phyloP scores from a whole-genome alignment of 2,888 invertebrate species.

The Drosophila conformis region DNA sequence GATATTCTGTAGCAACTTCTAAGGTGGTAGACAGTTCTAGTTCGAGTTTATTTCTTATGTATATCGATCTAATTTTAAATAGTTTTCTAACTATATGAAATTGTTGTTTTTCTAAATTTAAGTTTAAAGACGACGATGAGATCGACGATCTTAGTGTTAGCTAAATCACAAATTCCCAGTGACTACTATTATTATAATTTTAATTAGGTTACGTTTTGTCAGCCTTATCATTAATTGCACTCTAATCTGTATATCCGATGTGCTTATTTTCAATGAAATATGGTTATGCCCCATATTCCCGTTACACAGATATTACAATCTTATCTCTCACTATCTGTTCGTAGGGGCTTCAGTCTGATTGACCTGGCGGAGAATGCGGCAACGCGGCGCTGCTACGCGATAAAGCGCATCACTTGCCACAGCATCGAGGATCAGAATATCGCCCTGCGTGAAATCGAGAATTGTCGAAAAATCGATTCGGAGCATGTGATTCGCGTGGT shows the following conservation, averaged over 20 bases:
- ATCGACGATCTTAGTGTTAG: not conserved
- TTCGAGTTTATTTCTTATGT: not conserved
- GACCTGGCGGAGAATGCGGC: conserved; percentile 90
- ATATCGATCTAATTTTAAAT: not conserved
- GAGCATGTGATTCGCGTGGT: conserved; percentile 90
- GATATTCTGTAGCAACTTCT: not conserved
- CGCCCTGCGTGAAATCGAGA: conserved; percentile 90
- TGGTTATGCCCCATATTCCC: not conserved
- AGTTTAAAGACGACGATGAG: not conserved
- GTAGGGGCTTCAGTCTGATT: conserved; percentile 92
- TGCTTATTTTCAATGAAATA: not conserved
- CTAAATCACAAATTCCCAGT: not conserved
- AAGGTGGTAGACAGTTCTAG: not conserved
- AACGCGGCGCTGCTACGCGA: conserved; percentile 89
- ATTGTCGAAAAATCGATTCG: conserved; percentile 89
- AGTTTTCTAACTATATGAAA: not conserved
- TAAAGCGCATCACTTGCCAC: conserved; percentile 93
- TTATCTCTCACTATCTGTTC: conserved; percentile 40
- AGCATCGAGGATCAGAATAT: conserved; percentile 90
- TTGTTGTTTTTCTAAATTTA: not conserved
- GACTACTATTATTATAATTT: not conserved
- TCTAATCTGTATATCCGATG: not conserved
- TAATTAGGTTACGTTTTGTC: not conserved
- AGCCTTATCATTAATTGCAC: not conserved
- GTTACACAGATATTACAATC: conserved; percentile 29